These are phyloP conservation scores for Silurus asotus DNA, from an alignment of 2,113 vertebrate species.

Conservation along the genomic window DNA sequence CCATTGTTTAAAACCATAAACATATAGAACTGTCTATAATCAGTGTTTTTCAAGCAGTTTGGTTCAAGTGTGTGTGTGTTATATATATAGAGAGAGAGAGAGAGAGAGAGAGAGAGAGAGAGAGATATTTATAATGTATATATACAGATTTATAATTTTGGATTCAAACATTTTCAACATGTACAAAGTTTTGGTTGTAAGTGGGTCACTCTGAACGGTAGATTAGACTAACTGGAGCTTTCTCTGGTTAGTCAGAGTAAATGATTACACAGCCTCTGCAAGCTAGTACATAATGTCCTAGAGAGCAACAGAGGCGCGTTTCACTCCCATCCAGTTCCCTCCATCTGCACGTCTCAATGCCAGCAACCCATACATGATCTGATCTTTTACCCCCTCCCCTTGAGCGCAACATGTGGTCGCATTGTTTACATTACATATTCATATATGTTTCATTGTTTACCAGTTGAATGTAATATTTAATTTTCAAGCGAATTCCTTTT, in stretches of 20 bases:
- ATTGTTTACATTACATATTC: background rate
- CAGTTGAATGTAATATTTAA: too few species aligned
- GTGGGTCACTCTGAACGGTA: background rate
- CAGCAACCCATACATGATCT: background rate
- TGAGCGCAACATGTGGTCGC: background rate
- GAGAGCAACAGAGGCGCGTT: background rate
- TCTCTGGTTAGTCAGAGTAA: background rate
- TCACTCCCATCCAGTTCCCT: background rate
- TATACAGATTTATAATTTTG: background rate
- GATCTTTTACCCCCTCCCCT: background rate
- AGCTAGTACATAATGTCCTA: background rate
- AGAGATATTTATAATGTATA: too few species aligned
- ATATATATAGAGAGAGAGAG: too few species aligned
- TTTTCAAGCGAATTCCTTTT: background rate
- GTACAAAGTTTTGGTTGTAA: background rate
- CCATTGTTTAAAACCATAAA: background rate
- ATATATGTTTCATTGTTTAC: background rate
- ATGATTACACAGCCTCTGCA: slow-evolving; percentile 24
- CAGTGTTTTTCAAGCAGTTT: too few species aligned
- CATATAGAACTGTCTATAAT: too few species aligned
- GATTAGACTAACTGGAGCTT: background rate
- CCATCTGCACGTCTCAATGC: background rate
- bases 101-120: too few species aligned
- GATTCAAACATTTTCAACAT: background rate
- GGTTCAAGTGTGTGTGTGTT: too few species aligned